phyloP scores from a whole-genome alignment of 2,113 vertebrate genomes.

The Tetrao urogallus region DNA sequence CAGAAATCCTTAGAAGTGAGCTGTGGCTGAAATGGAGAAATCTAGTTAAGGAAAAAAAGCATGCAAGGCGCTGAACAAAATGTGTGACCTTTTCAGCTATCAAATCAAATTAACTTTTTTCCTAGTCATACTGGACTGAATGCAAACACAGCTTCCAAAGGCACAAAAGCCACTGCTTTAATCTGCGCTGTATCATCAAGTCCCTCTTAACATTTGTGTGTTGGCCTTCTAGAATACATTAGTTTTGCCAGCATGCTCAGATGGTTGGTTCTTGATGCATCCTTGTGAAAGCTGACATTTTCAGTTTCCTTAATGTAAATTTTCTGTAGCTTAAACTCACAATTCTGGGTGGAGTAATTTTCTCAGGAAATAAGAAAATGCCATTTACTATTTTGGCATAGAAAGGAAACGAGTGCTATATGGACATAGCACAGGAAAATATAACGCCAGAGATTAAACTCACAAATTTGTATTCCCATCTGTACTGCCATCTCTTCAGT shows the following conservation, averaged over 20 bases:
- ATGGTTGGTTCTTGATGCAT: not conserved
- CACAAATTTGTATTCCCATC: not conserved
- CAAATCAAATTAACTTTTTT: conserved; percentile 68
- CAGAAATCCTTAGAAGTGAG: conserved; percentile 8
- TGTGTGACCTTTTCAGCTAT: conserved; percentile 59
- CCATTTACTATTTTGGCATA: not conserved
- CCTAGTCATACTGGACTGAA: conserved; percentile 42
- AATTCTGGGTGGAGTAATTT: not conserved
- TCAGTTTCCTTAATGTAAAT: not conserved
- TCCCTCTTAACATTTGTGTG: conserved; percentile 20
- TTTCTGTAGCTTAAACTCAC: conserved; percentile 25
- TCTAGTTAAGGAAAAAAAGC: conserved; percentile 29
- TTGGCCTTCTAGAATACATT: conserved; percentile 42
- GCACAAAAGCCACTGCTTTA: conserved; percentile 51
- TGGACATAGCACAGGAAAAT: not conserved
- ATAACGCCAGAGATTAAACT: not conserved
- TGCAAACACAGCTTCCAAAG: conserved; percentile 46
- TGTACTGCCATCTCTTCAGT: not conserved
- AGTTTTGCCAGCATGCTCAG: not conserved
- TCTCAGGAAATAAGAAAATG: not conserved
- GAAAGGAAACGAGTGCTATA: not conserved
- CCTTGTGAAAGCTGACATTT: conserved; percentile 42
- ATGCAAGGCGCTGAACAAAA: conserved; percentile 32
- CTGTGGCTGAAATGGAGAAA: conserved; percentile 18
- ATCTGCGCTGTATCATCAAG: conserved; percentile 32